Evolutionary conservation across 2,888 invertebrate species (phyloP).

Genomic region (Sussaba pulchella): DNA sequence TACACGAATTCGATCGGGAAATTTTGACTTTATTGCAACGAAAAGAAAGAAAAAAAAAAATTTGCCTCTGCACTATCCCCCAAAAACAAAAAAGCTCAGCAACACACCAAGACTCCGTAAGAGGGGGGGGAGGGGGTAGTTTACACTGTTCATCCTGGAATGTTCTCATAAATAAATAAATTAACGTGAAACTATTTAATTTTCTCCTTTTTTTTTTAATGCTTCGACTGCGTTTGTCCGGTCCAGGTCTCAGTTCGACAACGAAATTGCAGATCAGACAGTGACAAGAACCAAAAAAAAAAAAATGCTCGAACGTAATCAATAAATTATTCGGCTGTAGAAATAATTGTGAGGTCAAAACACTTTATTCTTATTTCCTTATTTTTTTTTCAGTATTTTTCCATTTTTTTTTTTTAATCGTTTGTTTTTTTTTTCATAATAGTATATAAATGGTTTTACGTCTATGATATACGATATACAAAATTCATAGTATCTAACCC

Average conservation of each 20-base stretch:
- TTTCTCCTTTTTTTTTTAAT: slow-evolving; percentile 10
- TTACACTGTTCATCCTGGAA: slow-evolving; percentile 53
- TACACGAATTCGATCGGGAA: slow-evolving; percentile 81
- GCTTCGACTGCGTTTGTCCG: slow-evolving; percentile 67
- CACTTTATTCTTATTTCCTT: slow-evolving; percentile 65
- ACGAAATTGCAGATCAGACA: slow-evolving; percentile 41
- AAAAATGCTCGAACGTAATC: slow-evolving; percentile 33
- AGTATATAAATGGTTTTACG: slow-evolving; percentile 68
- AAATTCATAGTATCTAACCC: slow-evolving; percentile 70
- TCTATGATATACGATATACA: slow-evolving; percentile 70
- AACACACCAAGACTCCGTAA: slow-evolving; percentile 79
- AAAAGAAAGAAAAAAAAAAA: slow-evolving; percentile 73
- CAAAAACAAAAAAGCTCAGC: slow-evolving; percentile 82
- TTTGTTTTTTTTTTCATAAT: slow-evolving; percentile 57
- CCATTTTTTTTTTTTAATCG: slow-evolving; percentile 40
- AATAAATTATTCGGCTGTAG: slow-evolving; percentile 56
- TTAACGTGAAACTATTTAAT: slow-evolving; percentile 25
- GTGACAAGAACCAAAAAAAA: slow-evolving; percentile 59
- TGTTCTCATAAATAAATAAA: slow-evolving; percentile 71
- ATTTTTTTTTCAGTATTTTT: no score
- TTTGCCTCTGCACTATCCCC: slow-evolving; percentile 79
- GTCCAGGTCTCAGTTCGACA: slow-evolving; percentile 44
- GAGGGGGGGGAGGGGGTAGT: no score
- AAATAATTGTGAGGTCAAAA: slow-evolving; percentile 63
- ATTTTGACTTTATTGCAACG: slow-evolving; percentile 81